Evolutionary conservation across 2,888 invertebrate genomes (phyloP).

Genomic region (Agapetus fuscipes): DNA sequence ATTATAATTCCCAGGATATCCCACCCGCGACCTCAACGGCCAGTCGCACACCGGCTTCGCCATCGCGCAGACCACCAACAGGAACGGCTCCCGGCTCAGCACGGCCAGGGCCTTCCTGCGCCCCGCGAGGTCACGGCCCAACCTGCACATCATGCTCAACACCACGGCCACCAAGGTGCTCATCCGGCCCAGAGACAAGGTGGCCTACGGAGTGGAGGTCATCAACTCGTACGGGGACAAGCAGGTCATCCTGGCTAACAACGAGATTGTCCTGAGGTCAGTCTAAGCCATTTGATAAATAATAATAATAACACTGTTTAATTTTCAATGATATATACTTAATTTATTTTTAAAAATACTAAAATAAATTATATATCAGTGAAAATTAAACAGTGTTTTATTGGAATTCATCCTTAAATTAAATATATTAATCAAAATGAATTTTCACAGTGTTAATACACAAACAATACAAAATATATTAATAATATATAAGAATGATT

Average conservation of each 20-base stretch:
- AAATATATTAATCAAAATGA: no score
- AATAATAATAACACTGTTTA: no score
- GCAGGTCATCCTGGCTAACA: slow-evolving; percentile 52
- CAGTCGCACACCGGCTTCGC: slow-evolving; percentile 70
- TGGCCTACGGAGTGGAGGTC: slow-evolving; percentile 70
- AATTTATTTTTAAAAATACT: no score
- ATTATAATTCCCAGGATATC: slow-evolving; percentile 58
- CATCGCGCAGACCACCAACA: slow-evolving; percentile 81
- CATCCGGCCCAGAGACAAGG: slow-evolving; percentile 62
- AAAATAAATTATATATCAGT: no score
- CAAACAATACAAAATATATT: no score
- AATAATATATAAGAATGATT: no score
- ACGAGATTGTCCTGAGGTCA: slow-evolving; percentile 57
- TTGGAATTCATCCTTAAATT: no score
- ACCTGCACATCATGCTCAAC: slow-evolving; percentile 76
- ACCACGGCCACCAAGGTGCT: slow-evolving; percentile 69
- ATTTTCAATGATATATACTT: no score
- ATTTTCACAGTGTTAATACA: no score
- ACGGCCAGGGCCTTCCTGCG: slow-evolving; percentile 74
- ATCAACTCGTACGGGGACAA: slow-evolving; percentile 46
- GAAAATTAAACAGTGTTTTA: no score
- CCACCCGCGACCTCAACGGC: slow-evolving; percentile 73
- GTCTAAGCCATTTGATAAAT: no score
- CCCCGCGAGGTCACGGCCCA: slow-evolving; percentile 63
- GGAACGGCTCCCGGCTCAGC: slow-evolving; percentile 77